Evolutionary conservation across 2,888 invertebrate genomes (phyloP), one percentile per base, ranked within the genome.

Genomic region (Dione vanillae): DNA sequence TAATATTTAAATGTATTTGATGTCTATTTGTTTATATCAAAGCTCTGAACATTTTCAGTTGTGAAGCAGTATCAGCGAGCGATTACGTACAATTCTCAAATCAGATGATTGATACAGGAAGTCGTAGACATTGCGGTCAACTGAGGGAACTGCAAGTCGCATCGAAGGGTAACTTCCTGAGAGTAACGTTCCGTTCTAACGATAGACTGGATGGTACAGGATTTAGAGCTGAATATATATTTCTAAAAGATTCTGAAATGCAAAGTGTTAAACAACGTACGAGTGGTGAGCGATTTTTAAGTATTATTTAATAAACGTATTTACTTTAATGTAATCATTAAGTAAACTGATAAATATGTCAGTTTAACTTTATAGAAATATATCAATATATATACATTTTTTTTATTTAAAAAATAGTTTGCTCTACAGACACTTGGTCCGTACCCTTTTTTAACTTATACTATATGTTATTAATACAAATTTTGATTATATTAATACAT

Each of bases 31-130:
- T n/a, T n/a, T n/a, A n/a, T n/a, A n/a, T n/a, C n/a, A n/a, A n/a
- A 52, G 19, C 10, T 16, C 45, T 54, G 41, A 66, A 62, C 56
- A 74, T 62, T 90, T 87, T 14, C 91, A 99, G 99, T 70, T 99
- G 99, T 85, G 97, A 97, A 81, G 96, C 96, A 61, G 94, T 96
- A 66, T 97, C 98, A 6, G 97, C 98, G 20, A 99, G 98, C 81
- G 99, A 99, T 89, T 99, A 96, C 90, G 96, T 99, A 10, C 97
- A 98, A 84, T 98, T 99, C 87, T 98, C 98, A 27, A 99, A 98
- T 92, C 98, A 96, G 86, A 95, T 97, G 94, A 95, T 97, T 45
- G 95, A 96, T 67, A 97, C 98, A 83, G 94, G 97, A 75, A 97
- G 96, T 86, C 94, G 95, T 16, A 94, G 97, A 74, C 96, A 97